Evolutionary conservation across 2,888 invertebrate species (phyloP).

Genomic region (Mesoligia furuncula): DNA sequence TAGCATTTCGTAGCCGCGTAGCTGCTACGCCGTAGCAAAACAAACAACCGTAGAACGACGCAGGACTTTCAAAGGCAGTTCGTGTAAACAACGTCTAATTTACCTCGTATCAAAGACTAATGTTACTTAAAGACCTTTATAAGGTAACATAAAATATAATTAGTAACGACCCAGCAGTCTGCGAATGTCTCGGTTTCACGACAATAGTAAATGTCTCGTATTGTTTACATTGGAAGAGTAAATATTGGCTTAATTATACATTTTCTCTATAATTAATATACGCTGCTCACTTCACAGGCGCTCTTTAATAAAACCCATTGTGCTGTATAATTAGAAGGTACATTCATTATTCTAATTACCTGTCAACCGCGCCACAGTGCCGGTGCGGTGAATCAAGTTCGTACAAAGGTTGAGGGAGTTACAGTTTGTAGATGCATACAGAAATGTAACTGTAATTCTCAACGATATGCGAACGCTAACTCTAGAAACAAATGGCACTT

Average conservation of each 20-base stretch:
- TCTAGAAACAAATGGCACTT: neutral
- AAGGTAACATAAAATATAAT: slow-evolving; percentile 34
- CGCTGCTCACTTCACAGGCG: slow-evolving; percentile 55
- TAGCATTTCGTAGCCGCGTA: slow-evolving; percentile 30
- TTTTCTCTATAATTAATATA: slow-evolving; percentile 65
- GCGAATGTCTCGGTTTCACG: neutral
- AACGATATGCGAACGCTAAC: neutral
- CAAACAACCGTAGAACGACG: slow-evolving; percentile 1
- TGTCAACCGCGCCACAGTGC: slow-evolving; percentile 61
- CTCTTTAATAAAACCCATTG: slow-evolving; percentile 67
- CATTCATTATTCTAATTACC: slow-evolving; percentile 68
- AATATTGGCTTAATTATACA: slow-evolving; percentile 59
- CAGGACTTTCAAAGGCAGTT: neutral
- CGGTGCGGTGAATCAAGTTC: slow-evolving; percentile 41
- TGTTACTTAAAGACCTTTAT: slow-evolving; percentile 7
- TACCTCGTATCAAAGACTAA: slow-evolving; percentile 6
- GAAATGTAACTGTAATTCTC: neutral
- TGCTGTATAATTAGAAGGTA: slow-evolving; percentile 67
- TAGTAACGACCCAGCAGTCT: slow-evolving; percentile 20
- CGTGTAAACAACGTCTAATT: neutral
- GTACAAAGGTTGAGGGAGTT: neutral
- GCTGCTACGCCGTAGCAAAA: slow-evolving; percentile 53
- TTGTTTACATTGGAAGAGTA: slow-evolving; percentile 45
- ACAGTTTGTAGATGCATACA: neutral
- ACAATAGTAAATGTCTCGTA: slow-evolving; percentile 27